Evolutionary conservation across 2,888 invertebrate species (phyloP).

Genomic region (Dynastes grantii): DNA sequence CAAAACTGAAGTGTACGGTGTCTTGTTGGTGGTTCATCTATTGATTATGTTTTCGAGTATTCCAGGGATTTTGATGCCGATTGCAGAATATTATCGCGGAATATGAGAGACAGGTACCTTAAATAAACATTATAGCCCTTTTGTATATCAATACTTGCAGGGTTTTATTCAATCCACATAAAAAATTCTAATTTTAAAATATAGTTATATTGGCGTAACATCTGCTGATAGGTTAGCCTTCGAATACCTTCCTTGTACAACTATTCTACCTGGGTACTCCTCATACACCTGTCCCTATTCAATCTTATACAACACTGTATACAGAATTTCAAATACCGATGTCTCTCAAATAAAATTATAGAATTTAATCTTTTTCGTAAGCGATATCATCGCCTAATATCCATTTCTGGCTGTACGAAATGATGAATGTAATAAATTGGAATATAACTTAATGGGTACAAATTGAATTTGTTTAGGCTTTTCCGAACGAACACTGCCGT

Average conservation of each 20-base stretch:
- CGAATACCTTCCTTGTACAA: not conserved
- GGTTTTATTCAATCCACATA: too few relatives aligned
- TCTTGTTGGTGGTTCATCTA: conserved; percentile 33
- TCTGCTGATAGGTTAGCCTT: too few relatives aligned
- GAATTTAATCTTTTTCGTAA: not conserved
- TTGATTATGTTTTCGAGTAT: not conserved
- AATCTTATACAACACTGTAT: not conserved
- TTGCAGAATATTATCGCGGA: too few relatives aligned
- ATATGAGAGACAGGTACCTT: too few relatives aligned
- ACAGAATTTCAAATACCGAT: too few relatives aligned
- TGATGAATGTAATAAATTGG: conserved; percentile 7
- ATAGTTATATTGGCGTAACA: too few relatives aligned
- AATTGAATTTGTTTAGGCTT: conserved; percentile 24
- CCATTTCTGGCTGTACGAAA: not conserved
- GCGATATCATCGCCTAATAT: not conserved
- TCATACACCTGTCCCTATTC: conserved; percentile 20
- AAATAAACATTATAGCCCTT: too few relatives aligned
- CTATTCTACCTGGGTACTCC: conserved; percentile 19
- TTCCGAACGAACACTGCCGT: not conserved
- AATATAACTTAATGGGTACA: conserved; percentile 18
- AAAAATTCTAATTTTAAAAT: too few relatives aligned
- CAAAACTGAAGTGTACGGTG: not conserved
- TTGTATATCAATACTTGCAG: too few relatives aligned
- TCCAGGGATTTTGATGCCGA: too few relatives aligned
- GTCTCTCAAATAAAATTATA: too few relatives aligned